Percentiles rank a stretch among this genome's conserved stretches.
Conservation (phyloP, 2,797 vertebrate genomes). For the Micropoecilia bifurca region DNA sequence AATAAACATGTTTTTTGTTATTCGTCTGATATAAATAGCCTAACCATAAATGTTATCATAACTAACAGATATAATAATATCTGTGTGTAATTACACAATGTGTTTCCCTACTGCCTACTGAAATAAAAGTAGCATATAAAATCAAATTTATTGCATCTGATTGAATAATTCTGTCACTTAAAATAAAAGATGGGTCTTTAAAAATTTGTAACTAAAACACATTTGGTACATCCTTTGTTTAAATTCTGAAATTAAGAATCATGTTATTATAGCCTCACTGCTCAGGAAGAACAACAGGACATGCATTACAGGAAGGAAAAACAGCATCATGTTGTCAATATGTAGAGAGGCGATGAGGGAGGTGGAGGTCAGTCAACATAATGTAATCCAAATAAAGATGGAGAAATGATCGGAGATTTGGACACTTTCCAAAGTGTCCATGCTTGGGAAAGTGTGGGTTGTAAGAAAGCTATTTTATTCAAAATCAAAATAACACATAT, state of each 20-base stretch:
- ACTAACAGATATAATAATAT: background rate
- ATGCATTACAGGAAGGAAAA: background rate
- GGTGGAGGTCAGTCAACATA: background rate
- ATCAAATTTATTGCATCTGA: background rate
- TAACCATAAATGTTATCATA: background rate
- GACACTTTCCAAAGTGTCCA: background rate
- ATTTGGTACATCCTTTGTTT: background rate
- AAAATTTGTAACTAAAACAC: background rate
- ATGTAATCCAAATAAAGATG: background rate
- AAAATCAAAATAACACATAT: background rate
- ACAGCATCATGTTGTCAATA: background rate
- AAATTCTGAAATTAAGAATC: background rate
- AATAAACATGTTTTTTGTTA: too few relatives aligned
- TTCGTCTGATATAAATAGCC: too few relatives aligned
- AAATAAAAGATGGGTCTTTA: background rate
- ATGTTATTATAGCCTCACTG: background rate
- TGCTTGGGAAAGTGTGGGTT: background rate
- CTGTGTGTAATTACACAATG: background rate
- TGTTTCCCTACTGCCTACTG: background rate
- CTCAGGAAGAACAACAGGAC: background rate
- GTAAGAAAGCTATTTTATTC: background rate
- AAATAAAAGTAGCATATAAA: background rate
- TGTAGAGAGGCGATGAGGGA: background rate
- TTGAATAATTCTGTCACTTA: background rate
- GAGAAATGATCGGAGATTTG: background rate